phyloP scores from a whole-genome alignment of 2,888 invertebrate genomes.

The Pherbina coryleti region DNA sequence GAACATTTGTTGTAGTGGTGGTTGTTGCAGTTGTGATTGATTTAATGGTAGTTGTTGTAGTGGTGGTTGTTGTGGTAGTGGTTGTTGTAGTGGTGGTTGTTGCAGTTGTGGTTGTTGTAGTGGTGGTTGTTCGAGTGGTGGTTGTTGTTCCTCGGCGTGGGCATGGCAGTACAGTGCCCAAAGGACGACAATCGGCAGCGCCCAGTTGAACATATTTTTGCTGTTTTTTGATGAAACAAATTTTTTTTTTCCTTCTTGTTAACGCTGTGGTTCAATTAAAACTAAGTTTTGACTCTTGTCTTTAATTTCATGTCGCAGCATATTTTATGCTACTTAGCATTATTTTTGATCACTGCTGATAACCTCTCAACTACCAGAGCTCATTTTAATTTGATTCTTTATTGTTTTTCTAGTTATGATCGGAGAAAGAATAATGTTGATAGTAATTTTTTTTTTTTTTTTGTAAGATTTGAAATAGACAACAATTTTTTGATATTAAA shows the following conservation, averaged over 20 bases:
- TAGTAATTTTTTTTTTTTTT: no score
- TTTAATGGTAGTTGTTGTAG: neutral
- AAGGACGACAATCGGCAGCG: constrained; percentile 4
- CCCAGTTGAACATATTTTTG: constrained; percentile 14
- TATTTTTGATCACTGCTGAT: no score
- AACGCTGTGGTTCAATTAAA: no score
- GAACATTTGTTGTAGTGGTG: constrained; percentile 5
- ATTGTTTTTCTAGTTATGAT: no score
- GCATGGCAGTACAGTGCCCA: neutral
- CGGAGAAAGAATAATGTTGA: no score
- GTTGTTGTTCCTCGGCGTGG: constrained; percentile 2
- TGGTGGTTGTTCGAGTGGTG: neutral
- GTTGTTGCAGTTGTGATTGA: neutral
- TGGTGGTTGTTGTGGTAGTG: no score
- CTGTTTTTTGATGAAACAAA: neutral
- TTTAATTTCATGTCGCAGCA: neutral
- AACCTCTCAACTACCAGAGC: no score
- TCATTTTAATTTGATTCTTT: no score
- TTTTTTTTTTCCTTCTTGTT: no score
- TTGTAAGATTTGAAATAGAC: no score
- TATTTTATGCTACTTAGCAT: neutral
- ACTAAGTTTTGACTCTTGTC: neutral
- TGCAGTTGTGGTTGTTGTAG: constrained; percentile 2
- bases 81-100: neutral
- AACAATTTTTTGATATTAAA: no score